A percentile compares a stretch with the other conserved stretches of the same genome.
Evolutionary conservation across 2,888 invertebrate genomes (phyloP).

Genomic region (Aporophyla lueneburgensis): DNA sequence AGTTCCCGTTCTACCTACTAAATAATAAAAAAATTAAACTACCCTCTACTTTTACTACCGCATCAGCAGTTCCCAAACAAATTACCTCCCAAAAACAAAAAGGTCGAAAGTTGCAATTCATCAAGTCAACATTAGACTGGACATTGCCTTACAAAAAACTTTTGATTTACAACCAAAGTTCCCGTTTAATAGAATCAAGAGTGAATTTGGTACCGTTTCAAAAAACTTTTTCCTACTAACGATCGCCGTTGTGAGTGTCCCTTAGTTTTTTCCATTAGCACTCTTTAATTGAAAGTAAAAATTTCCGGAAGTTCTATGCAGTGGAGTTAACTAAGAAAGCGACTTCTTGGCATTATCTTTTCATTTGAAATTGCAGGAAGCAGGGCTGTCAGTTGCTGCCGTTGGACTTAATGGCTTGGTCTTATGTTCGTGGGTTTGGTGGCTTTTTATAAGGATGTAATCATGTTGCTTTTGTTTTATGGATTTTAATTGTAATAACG

Average conservation of each 20-base stretch:
- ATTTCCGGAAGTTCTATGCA: slow-evolving; percentile 66
- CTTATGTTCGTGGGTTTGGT: slow-evolving; percentile 16
- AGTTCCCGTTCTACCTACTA: neutral
- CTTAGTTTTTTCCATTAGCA: slow-evolving; percentile 79
- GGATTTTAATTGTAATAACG: no score
- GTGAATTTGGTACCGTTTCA: slow-evolving; percentile 81
- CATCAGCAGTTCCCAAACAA: slow-evolving; percentile 55
- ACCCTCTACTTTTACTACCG: neutral
- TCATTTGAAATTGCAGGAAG: slow-evolving; percentile 59
- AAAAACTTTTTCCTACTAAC: slow-evolving; percentile 78
- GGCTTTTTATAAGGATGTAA: neutral
- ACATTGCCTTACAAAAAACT: slow-evolving; percentile 72
- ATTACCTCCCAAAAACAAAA: slow-evolving; percentile 60
- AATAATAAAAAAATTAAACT: slow-evolving; percentile 20
- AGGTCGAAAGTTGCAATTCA: slow-evolving; percentile 63
- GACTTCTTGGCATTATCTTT: slow-evolving; percentile 64
- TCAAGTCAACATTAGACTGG: slow-evolving; percentile 72
- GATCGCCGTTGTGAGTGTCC: slow-evolving; percentile 77
- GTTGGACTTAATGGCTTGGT: slow-evolving; percentile 36
- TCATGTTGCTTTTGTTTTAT: neutral
- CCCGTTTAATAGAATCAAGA: slow-evolving; percentile 79
- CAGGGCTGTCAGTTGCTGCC: slow-evolving; percentile 43
- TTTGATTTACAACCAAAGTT: slow-evolving; percentile 75
- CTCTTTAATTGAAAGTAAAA: slow-evolving; percentile 77
- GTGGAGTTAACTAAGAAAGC: slow-evolving; percentile 68